Conservation (phyloP, 2,113 vertebrate genomes). For the Hydrolagus affinis region DNA sequence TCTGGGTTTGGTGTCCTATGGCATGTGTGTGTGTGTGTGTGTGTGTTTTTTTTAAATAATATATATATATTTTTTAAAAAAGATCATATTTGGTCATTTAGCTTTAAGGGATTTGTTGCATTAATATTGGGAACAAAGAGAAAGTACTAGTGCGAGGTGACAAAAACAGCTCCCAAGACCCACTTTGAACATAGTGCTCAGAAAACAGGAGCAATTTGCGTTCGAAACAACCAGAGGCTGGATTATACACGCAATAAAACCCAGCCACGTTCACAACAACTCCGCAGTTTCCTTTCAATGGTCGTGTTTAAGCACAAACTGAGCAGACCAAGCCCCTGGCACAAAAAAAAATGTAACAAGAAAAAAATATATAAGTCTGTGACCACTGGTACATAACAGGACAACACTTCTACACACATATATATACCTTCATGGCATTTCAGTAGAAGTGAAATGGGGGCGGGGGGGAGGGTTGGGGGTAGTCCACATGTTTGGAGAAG, state of each 20-base stretch:
- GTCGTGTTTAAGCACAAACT: constrained; percentile 52
- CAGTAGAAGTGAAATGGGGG: constrained; percentile 57
- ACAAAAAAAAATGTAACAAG: too few relatives aligned
- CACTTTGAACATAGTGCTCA: constrained; percentile 56
- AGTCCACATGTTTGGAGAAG: constrained; percentile 55
- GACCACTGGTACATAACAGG: constrained; percentile 54
- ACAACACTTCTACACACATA: constrained; percentile 46
- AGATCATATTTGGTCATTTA: not conserved
- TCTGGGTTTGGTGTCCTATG: not conserved
- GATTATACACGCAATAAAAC: too few relatives aligned
- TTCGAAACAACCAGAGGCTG: constrained; percentile 52
- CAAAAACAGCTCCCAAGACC: constrained; percentile 52
- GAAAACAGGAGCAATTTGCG: constrained; percentile 43
- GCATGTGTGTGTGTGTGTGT: not conserved
- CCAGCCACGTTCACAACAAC: constrained; percentile 57
- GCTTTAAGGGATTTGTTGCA: not conserved
- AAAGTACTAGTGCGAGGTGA: constrained; percentile 79
- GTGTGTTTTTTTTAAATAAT: not conserved
- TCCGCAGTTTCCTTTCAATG: constrained; percentile 47
- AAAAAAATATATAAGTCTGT: too few relatives aligned
- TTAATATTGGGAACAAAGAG: constrained; percentile 69
- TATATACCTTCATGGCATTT: constrained; percentile 49
- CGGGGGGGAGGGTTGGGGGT: too few relatives aligned
- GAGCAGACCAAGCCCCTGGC: constrained; percentile 63
- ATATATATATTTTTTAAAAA: too few relatives aligned